Evolutionary conservation across 2,113 vertebrate species (phyloP), one percentile per base, ranked within the genome.

Genomic region (Sprattus sprattus): DNA sequence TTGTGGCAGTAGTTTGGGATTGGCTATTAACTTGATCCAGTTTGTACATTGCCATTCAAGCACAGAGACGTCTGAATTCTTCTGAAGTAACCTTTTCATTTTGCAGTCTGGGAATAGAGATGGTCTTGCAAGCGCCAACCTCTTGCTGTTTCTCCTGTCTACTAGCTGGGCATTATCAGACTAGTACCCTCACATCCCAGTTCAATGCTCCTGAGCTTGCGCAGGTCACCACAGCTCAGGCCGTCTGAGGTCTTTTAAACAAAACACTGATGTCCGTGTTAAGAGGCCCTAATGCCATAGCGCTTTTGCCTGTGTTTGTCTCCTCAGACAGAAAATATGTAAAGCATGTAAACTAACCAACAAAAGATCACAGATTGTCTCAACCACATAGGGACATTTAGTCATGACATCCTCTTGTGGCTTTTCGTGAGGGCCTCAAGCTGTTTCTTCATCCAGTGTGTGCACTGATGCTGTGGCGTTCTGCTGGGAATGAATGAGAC

Each of bases 401-500:
- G 28, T 44, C 28, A 15, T 32, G 13, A 32, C 32, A 44, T 78
- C 71, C 71, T 78, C 16, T 78, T 78, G 71, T 78, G 71, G 71
- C 71, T 78, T 18, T 39, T 78, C 6, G 71, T 39, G 28, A 44
- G 71, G 71, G 71, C 25, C 10, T 78, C 71, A 3, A 15, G 71
- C 2, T 13, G 28, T 20, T 32, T 32, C 28, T 39, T 28, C 32
- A 16, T 75, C 8, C 25, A 32, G 67, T 75, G 13, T 9, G n/a
- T 25, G 2, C n/a, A 25, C 8, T 75, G 60, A 9, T 25, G 67
- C 32, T 75, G 67, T 39, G 67, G 28, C 4, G 25, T 78, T 15
- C 71, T 78, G 71, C 2, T 78, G 71, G 67, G 67, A 75, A 39
- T 39, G 67, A 39, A 39, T 75, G 67, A 75, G 67, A 75, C 67